These are phyloP conservation scores for Diadegma fenestrale DNA, from an alignment of 2,888 invertebrate genomes.

Conservation along the genomic window DNA sequence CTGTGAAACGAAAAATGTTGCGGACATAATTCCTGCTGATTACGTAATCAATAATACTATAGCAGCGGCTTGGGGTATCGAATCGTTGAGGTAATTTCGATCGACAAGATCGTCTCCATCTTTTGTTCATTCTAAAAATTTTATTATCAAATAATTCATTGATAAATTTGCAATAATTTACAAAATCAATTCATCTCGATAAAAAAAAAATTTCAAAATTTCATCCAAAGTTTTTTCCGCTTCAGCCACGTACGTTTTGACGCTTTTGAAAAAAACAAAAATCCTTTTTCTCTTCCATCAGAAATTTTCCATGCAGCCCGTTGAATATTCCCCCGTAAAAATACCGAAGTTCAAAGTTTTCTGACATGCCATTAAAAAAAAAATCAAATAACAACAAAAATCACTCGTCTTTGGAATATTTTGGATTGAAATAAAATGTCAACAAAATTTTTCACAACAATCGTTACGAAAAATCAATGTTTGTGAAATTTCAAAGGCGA, in stretches of 20 bases:
- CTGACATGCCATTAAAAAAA: too few species aligned
- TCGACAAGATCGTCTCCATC: background rate
- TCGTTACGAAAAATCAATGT: too few species aligned
- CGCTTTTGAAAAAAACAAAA: background rate
- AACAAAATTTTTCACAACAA: too few species aligned
- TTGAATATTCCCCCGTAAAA: background rate
- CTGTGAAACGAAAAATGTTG: constrained; percentile 85
- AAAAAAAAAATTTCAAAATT: too few species aligned
- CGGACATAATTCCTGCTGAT: constrained; percentile 90
- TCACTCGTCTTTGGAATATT: too few species aligned
- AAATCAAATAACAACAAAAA: too few species aligned
- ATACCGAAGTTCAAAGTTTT: background rate
- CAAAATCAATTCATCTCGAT: too few species aligned
- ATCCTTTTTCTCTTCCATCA: background rate
- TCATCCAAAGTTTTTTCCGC: background rate
- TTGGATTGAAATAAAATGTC: too few species aligned
- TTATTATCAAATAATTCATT: background rate
- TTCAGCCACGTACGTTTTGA: background rate
- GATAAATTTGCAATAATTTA: background rate
- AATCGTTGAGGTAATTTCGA: constrained; percentile 72
- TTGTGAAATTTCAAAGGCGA: too few species aligned
- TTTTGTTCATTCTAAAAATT: background rate
- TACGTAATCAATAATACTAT: constrained; percentile 88
- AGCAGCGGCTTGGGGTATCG: constrained; percentile 86
- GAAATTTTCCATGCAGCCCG: background rate